phyloP scores from a whole-genome alignment of 2,888 invertebrate species.

The Tinea pellionella region DNA sequence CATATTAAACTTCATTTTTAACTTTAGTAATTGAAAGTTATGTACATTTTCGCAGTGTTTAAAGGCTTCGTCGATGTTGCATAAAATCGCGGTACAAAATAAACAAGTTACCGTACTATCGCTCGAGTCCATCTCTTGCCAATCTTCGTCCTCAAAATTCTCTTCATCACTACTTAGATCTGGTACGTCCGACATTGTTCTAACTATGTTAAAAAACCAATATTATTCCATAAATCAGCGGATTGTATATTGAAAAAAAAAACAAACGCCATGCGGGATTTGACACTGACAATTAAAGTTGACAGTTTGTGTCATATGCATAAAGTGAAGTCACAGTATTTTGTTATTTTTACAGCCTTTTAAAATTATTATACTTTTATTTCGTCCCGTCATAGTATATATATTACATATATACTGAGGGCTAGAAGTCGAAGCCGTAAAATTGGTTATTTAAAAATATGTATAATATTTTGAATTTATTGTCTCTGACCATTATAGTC shows the following conservation, averaged over 20 bases:
- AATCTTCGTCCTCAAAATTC: conserved; percentile 57
- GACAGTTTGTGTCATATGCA: background rate
- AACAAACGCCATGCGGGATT: conserved; percentile 25
- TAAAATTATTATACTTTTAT: too few relatives aligned
- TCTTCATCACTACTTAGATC: conserved; percentile 65
- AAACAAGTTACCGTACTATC: conserved; percentile 69
- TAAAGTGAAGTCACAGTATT: too few relatives aligned
- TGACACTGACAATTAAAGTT: background rate
- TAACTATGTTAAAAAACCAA: conserved; percentile 9
- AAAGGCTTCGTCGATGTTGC: conserved; percentile 73
- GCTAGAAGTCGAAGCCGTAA: too few relatives aligned
- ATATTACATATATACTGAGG: too few relatives aligned
- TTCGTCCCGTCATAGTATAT: too few relatives aligned
- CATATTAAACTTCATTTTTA: conserved; percentile 79
- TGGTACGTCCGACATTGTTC: conserved; percentile 52
- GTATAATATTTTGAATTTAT: too few relatives aligned
- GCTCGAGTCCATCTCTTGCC: conserved; percentile 60
- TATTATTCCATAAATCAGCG: background rate
- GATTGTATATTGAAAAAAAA: background rate
- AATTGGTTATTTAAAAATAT: too few relatives aligned
- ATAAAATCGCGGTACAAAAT: conserved; percentile 75
- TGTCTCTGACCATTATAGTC: too few relatives aligned
- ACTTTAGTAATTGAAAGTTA: conserved; percentile 71
- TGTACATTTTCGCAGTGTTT: conserved; percentile 75
- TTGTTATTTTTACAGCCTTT: too few relatives aligned